Evolutionary conservation across 2,113 vertebrate species (phyloP), one percentile per base, ranked within the genome.

Genomic region (Phalacrocorax pelagicus): DNA sequence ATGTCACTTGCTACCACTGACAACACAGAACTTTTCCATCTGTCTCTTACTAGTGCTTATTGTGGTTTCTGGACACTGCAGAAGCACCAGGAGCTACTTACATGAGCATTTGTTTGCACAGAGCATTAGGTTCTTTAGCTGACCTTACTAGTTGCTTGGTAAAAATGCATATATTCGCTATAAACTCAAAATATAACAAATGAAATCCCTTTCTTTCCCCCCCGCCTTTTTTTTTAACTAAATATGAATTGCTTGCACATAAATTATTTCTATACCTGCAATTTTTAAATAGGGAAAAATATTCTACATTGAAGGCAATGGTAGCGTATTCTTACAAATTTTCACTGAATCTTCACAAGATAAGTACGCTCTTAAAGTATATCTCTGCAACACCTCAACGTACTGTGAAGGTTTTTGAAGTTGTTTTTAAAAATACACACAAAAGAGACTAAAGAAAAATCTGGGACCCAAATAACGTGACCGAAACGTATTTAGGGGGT

Each of bases 181-280:
- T 6, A 73, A 81, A 62, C 8, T 85, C 5, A 38, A 42, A 75
- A 7, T n/a, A 36, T 22, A 59, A 63, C 24, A 65, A 57, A n/a
- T 1, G 0, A 55, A 81, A 78, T 44, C 2, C 13, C 11, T 30
- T 54, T 34, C 23, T 63, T 19, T 18, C 2, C 3, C 2, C 3
- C 9, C 5, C 5, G 1, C 0, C 3, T 52, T 34, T 44, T 71
- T 23, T 65, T 66, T 58, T 44, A 2, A 27, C 17, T 30, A 27
- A 57, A 58, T 30, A 69, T 13, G 2, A 66, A 11, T 63, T 32
- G 7, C 67, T 59, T 75, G 47, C 14, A 72, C 3, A 2, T 27
- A 15, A 86, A 30, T 61, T 38, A 62, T 62, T 59, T 72, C 47
- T 38, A 13, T 5, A 59, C 1, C 72, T 52, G 21, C 2, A 16